phyloP scores from a whole-genome alignment of 1,140 invertebrate genomes.

The Polypedilum pembai region DNA sequence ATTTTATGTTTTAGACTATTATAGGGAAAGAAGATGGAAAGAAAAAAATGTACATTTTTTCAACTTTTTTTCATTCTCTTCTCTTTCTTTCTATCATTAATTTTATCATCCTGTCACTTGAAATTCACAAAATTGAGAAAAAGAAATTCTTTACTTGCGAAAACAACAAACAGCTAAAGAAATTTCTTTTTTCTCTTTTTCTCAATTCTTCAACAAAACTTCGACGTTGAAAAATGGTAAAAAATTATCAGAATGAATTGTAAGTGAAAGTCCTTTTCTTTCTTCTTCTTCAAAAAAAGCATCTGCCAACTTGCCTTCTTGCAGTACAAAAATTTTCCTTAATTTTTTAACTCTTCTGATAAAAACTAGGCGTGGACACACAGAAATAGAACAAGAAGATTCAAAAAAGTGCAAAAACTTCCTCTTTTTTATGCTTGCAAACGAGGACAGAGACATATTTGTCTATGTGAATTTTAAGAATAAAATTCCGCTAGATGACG shows the following conservation, averaged over 20 bases:
- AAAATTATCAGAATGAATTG: constrained; percentile 36
- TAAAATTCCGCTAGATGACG: too few species aligned
- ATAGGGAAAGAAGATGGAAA: neutral
- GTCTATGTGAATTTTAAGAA: too few species aligned
- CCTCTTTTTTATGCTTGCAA: too few species aligned
- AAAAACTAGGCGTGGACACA: too few species aligned
- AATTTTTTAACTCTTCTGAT: too few species aligned
- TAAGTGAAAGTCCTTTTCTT: constrained; percentile 32
- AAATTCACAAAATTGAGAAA: constrained; percentile 4
- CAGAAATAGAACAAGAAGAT: too few species aligned
- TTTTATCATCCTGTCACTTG: constrained; percentile 11
- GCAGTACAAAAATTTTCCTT: neutral
- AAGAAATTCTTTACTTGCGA: neutral
- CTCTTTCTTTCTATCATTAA: neutral
- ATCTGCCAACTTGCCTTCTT: constrained; percentile 15
- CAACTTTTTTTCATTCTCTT: neutral
- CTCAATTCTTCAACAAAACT: neutral
- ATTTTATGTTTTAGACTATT: neutral
- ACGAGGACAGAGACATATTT: too few species aligned
- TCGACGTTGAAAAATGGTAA: constrained; percentile 28
- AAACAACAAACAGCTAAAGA: constrained; percentile 1
- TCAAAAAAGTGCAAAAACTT: too few species aligned
- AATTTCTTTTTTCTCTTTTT: neutral
- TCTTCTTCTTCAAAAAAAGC: constrained; percentile 30
- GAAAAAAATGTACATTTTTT: neutral